Evolutionary conservation across 2,888 invertebrate species (phyloP).

Genomic region (Lochmaea crataegi): DNA sequence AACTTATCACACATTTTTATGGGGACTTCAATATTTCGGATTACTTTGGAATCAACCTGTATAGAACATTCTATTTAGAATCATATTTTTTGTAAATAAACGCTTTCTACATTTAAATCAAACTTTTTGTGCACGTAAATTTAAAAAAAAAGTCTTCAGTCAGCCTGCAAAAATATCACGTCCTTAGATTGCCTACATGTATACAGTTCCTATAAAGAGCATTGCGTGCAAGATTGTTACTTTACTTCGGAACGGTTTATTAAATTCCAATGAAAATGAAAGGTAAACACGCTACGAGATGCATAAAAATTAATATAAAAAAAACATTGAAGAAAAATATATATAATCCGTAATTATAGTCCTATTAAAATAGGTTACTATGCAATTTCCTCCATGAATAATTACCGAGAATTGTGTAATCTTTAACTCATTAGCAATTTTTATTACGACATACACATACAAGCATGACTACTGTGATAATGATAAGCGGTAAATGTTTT

Average conservation of each 20-base stretch:
- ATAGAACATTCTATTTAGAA: too few relatives aligned
- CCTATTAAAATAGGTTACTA: constrained; percentile 11
- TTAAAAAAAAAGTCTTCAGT: too few relatives aligned
- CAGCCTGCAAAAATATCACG: too few relatives aligned
- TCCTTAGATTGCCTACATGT: too few relatives aligned
- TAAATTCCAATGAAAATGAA: constrained; percentile 27
- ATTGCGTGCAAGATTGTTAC: not conserved
- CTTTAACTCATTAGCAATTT: constrained; percentile 4
- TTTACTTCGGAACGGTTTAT: constrained; percentile 1
- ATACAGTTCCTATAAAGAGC: not conserved
- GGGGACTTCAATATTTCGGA: too few relatives aligned
- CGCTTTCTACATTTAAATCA: too few relatives aligned
- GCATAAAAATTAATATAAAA: not conserved
- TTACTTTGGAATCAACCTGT: too few relatives aligned
- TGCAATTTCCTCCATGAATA: constrained; percentile 20
- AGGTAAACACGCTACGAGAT: constrained; percentile 25
- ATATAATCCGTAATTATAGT: constrained; percentile 2
- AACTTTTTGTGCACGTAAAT: too few relatives aligned
- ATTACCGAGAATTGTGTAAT: constrained; percentile 12
- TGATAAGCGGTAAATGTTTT: not conserved
- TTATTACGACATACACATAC: not conserved
- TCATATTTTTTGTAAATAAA: too few relatives aligned
- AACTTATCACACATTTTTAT: too few relatives aligned
- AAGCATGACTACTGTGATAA: not conserved
- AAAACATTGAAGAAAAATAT: not conserved